Evolutionary conservation across 2,888 invertebrate species (phyloP), one percentile per base, ranked within the genome.

Genomic region (Laspeyria flexula): DNA sequence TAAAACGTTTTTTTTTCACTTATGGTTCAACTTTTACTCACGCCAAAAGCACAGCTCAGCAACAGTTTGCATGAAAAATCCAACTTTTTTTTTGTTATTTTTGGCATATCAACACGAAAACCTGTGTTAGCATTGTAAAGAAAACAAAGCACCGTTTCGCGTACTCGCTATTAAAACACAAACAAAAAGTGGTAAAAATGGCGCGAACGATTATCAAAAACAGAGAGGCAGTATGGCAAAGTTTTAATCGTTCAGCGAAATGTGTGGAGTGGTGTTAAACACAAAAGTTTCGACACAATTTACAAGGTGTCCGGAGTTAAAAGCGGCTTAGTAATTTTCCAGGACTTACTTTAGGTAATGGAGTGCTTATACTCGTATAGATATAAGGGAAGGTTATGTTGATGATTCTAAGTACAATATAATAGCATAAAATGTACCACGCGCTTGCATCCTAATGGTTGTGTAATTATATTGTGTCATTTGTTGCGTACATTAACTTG

Each of bases 181-280:
- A 13, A 33, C 18, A 34, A 33, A 37, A 41, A 54, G 44, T 38
- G 18, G 30, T 34, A 27, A 42, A 49, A 46, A 51, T 33, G 49
- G 50, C 34, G 39, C 13, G n/a, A 49, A 48, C 43, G 43, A 54
- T 62, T 46, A 27, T 27, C 4, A 30, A 51, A 67, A 56, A 57
- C 63, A 25, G 43, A 55, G 42, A 55, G 12, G 44, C n/a, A n/a
- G 56, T 52, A 33, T 48, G 52, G 53, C 50, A 44, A 62, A 67
- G 60, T 74, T 69, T 64, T 54, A 59, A 72, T 57, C 42, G 51
- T 42, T 61, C 58, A 16, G 15, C 11, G 53, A 58, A 48, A 58
- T 53, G 48, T 55, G 58, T 49, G 23, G 46, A 53, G 47, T 46
- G 49, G 50, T 62, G 53, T 52, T 48, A 33, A 39, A 29, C 38